Percentiles rank a stretch among this genome's conserved stretches.
Evolutionary conservation across 1,140 invertebrate species (phyloP).

Genomic region (Apolygus lucorum): DNA sequence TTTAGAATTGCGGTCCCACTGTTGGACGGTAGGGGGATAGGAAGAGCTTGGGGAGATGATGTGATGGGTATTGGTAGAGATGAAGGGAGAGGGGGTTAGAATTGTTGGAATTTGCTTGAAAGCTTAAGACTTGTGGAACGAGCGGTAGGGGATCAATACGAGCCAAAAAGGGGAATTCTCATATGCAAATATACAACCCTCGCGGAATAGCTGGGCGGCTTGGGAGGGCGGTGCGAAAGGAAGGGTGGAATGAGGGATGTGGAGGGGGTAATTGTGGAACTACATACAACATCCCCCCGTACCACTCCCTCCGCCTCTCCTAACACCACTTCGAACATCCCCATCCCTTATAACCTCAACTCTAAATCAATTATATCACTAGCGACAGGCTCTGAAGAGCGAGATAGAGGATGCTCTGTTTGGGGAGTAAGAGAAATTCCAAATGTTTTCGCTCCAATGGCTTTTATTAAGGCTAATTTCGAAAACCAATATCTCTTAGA

Average conservation of each 20-base stretch:
- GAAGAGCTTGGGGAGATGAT: not conserved
- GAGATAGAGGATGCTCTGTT: not conserved
- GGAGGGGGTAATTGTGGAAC: slow-evolving; percentile 13
- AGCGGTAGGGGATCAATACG: slow-evolving; percentile 8
- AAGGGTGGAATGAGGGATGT: not conserved
- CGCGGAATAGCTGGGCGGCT: not conserved
- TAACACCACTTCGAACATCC: not conserved
- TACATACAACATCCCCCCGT: not conserved
- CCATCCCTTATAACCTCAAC: not conserved
- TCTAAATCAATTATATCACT: slow-evolving; percentile 14
- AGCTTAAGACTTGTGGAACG: slow-evolving; percentile 15
- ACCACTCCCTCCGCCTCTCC: not conserved
- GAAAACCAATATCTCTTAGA: no score
- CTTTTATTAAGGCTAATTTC: no score
- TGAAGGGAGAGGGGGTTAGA: not conserved
- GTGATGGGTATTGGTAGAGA: not conserved
- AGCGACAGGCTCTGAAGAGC: not conserved
- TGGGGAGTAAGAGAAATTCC: no score
- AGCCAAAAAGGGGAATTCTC: slow-evolving; percentile 16
- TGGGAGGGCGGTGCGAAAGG: not conserved
- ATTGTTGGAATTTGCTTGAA: slow-evolving; percentile 16
- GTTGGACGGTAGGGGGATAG: not conserved
- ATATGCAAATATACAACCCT: slow-evolving; percentile 15
- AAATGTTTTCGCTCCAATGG: no score
- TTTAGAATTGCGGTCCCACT: no score